Conservation (phyloP, 2,113 vertebrate genomes). For the Excalfactoria chinensis region DNA sequence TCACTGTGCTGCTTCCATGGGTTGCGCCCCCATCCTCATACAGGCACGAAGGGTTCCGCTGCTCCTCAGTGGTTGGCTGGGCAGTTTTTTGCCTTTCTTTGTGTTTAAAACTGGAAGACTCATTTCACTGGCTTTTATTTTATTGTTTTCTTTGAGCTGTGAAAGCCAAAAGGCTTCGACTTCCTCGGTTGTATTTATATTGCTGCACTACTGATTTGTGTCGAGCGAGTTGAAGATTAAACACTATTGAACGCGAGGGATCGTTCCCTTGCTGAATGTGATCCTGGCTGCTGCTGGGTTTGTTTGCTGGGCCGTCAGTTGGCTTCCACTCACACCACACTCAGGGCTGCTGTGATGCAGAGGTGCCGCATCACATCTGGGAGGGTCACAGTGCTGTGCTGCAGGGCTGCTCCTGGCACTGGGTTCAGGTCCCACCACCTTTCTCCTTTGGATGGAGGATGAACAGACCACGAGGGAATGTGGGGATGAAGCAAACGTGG, state of each 20-base stretch:
- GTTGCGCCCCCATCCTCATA: constrained; percentile 16
- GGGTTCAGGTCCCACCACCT: neutral
- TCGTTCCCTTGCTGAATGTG: constrained; percentile 11
- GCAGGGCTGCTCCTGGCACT: neutral
- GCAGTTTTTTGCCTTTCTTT: constrained; percentile 57
- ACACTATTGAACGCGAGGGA: constrained; percentile 69
- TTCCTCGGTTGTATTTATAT: constrained; percentile 72
- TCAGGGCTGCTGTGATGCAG: accelerated
- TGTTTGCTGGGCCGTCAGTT: neutral
- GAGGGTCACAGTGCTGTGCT: neutral
- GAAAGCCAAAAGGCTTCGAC: constrained; percentile 50
- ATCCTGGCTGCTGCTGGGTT: constrained; percentile 13
- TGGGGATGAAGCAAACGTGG: neutral
- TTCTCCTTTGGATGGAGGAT: accelerated
- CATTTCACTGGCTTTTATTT: neutral
- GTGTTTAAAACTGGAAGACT: constrained; percentile 66
- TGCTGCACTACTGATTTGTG: constrained; percentile 76
- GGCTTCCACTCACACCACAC: neutral
- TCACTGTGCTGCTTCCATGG: constrained; percentile 30
- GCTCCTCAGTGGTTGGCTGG: constrained; percentile 24
- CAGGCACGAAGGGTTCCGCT: constrained; percentile 32
- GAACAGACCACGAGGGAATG: neutral
- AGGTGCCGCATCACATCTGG: neutral
- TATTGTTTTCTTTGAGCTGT: neutral
- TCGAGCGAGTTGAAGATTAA: constrained; percentile 78